phyloP scores from a whole-genome alignment of 2,797 vertebrate species.

The Danio kyathit region DNA sequence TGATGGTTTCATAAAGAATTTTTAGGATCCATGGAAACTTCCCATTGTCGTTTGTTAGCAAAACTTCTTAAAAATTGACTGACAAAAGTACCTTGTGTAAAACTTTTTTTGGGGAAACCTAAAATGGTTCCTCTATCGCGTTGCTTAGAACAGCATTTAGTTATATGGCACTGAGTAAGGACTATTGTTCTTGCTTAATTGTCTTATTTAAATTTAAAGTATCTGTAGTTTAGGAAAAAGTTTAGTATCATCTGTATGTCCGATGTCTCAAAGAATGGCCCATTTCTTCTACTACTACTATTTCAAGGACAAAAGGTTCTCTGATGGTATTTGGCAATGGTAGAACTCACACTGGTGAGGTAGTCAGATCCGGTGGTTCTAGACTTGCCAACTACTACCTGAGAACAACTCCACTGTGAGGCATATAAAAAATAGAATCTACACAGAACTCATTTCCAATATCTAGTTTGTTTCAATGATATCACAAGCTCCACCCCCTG shows the following conservation, averaged over 20 bases:
- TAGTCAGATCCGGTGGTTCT: conserved; percentile 99
- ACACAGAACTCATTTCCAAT: not conserved
- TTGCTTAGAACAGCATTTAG: not conserved
- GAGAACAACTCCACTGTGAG: conserved; percentile 68
- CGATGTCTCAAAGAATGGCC: not conserved
- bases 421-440: not conserved
- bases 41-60: no score
- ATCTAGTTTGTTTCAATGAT: not conserved
- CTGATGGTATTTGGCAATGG: conserved; percentile 98
- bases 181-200: not conserved
- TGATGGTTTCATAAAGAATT: not conserved
- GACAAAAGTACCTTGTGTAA: no score
- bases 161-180: not conserved
- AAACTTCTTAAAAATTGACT: no score
- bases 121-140: not conserved
- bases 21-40: not conserved
- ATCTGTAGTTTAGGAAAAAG: not conserved
- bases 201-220: not conserved
- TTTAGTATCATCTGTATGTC: not conserved
- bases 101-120: not conserved
- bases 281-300: not conserved
- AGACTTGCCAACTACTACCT: conserved; percentile 99
- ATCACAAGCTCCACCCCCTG: conserved; percentile 26
- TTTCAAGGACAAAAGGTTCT: conserved; percentile 70
- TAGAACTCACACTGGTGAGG: conserved; percentile 99